Evolutionary conservation across 1,140 invertebrate genomes (phyloP).

Genomic region (Phortica variegata): DNA sequence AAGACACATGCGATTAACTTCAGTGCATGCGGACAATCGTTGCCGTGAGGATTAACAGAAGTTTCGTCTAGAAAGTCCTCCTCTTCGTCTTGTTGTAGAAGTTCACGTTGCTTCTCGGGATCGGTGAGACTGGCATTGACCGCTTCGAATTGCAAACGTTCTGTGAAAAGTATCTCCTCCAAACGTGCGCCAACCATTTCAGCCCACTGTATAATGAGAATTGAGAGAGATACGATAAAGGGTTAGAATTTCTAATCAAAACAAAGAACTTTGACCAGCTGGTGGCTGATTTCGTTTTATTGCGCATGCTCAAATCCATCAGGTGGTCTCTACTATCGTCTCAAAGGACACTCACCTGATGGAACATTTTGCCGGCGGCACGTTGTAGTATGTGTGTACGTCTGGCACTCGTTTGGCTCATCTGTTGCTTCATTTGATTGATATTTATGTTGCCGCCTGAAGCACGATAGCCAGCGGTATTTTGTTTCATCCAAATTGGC

Average conservation of each 20-base stretch:
- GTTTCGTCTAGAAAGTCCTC: slow-evolving; percentile 98
- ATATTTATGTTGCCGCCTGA: slow-evolving; percentile 64
- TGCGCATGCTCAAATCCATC: no score
- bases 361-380: slow-evolving; percentile 93
- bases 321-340: no score
- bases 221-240: no score
- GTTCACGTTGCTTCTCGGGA: slow-evolving; percentile 79
- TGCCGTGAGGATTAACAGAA: slow-evolving; percentile 81
- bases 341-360: slow-evolving; percentile 68
- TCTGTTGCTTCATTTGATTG: slow-evolving; percentile 49
- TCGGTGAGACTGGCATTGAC: slow-evolving; percentile 73
- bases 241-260: no score
- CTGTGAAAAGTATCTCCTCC: slow-evolving; percentile 78
- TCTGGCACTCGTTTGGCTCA: slow-evolving; percentile 64
- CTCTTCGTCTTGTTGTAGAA: slow-evolving; percentile 90
- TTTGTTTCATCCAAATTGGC: slow-evolving; percentile 93
- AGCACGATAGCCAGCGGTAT: slow-evolving; percentile 67
- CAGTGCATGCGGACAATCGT: slow-evolving; percentile 86
- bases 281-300: no score
- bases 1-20: slow-evolving; percentile 90
- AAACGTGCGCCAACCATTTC: slow-evolving; percentile 82
- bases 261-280: no score
- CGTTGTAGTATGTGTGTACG: slow-evolving; percentile 82
- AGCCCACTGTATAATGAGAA: slow-evolving; percentile 32
- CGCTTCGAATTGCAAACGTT: slow-evolving; percentile 70